Conservation (phyloP, 2,888 invertebrate species). For the Bursaphelenchus okinawaensis region DNA sequence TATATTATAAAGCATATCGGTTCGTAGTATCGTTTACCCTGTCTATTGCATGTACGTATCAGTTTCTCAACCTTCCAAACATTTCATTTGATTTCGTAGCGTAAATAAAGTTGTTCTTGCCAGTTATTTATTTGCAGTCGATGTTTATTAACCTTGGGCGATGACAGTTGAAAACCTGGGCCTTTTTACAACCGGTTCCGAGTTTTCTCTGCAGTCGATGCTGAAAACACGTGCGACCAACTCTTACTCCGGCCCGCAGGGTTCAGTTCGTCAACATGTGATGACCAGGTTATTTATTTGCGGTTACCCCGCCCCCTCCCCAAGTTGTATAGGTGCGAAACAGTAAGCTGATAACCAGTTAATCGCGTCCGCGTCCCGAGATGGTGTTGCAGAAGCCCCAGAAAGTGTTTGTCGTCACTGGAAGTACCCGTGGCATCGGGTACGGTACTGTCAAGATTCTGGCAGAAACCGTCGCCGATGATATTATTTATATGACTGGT, state of each 20-base stretch:
- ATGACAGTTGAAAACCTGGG: too few relatives aligned
- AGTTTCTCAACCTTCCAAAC: too few relatives aligned
- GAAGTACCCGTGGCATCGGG: slow-evolving; percentile 9
- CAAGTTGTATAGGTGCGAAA: too few relatives aligned
- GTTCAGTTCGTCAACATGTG: background rate
- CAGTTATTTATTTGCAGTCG: too few relatives aligned
- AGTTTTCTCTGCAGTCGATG: background rate
- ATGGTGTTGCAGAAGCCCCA: background rate
- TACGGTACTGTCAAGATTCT: slow-evolving; percentile 1
- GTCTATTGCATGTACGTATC: too few relatives aligned
- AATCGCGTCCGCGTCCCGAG: background rate
- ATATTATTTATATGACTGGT: slow-evolving; percentile 11
- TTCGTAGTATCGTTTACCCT: too few relatives aligned
- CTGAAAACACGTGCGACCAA: background rate
- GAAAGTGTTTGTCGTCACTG: slow-evolving; percentile 9
- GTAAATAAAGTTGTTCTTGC: too few relatives aligned
- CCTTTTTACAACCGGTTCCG: background rate
- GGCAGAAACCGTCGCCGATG: background rate
- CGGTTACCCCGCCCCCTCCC: too few relatives aligned
- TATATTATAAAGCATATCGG: too few relatives aligned
- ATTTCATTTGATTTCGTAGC: too few relatives aligned
- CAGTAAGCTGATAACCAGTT: too few relatives aligned
- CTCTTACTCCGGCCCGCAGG: background rate
- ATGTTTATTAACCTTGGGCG: too few relatives aligned
- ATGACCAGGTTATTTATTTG: background rate